Evolutionary conservation across 1,140 invertebrate genomes (phyloP), one percentile per base, ranked within the genome.

Genomic region (Dendrolimus kikuchii): DNA sequence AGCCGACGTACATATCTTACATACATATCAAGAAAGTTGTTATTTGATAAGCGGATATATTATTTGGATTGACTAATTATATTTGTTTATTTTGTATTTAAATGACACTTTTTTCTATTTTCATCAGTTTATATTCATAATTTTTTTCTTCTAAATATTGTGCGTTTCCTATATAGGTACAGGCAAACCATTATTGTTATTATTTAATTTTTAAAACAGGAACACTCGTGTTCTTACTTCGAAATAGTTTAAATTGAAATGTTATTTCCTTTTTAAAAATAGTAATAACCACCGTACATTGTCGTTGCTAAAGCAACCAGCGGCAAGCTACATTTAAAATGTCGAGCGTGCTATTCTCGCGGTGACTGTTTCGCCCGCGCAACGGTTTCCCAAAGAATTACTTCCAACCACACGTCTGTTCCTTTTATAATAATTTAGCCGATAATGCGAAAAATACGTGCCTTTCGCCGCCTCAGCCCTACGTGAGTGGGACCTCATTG

Each of bases 401-500:
- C 68, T 71, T 64, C 66, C 69, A 74, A 72, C 76, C 64, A 79
- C 78, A 78, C 75, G 77, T 78, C 64, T 74, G 64, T 76, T 74
- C 71, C 74, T 78, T 81, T 78, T 77, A 81, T 80, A 81, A 81
- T 81, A 83, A 83, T 83, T 83, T 80, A 77, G 74, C 71, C 80
- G 77, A 81, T 83, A 83, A 83, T 83, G 77, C 70, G 80, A 83
- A 83, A 81, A 83, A 81, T 83, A 83, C 77, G 80, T 83, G 80
- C 76, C 70, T 67, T 74, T 71, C 68, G 60, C 66, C 66, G 66
- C 66, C 66, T 72, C 64, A 60, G 64, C 65, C 59, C 67, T 71
- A 78, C 74, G 77, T 71, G 75, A 78, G 74, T 73, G 62, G 62
- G 66, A 68, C 74, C 72, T 74, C 76, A 79, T 78, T 82, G 71